Percentiles rank a stretch among this genome's conserved stretches.
Evolutionary conservation across 2,113 vertebrate species (phyloP).

Genomic region (Dasypus novemcinctus): DNA sequence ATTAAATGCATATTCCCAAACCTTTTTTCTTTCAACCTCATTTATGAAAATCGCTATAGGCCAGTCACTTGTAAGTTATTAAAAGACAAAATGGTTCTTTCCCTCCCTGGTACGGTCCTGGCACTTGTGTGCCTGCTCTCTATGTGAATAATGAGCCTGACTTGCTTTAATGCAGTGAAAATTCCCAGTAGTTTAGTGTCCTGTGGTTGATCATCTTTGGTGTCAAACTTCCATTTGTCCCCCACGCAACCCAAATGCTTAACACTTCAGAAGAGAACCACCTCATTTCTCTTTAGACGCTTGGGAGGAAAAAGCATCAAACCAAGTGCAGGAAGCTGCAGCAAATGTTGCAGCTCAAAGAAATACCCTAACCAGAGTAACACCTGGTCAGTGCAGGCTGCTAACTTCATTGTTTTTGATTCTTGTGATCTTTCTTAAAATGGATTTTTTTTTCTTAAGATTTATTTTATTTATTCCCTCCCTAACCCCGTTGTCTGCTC

Average conservation of each 20-base stretch:
- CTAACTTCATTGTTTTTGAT: background rate
- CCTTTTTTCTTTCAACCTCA: slow-evolving; percentile 7
- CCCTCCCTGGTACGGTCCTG: background rate
- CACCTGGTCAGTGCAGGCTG: slow-evolving; percentile 70
- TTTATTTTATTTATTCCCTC: too few relatives aligned
- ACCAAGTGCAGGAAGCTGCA: slow-evolving; percentile 37
- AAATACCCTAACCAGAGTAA: background rate
- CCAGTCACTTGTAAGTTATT: background rate
- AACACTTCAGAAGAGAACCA: slow-evolving; percentile 16
- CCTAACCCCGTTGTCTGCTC: too few relatives aligned
- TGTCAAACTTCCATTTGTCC: slow-evolving; percentile 63
- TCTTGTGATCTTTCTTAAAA: background rate
- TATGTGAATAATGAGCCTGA: background rate
- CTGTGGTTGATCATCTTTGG: background rate
- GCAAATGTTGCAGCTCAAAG: background rate
- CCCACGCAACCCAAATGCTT: slow-evolving; percentile 43
- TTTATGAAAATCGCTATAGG: background rate
- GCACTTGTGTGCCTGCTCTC: background rate
- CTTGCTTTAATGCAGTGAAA: background rate
- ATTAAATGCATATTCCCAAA: slow-evolving; percentile 18
- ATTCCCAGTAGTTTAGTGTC: background rate
- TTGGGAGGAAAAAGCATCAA: background rate
- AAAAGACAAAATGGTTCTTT: background rate
- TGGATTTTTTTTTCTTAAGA: too few relatives aligned
- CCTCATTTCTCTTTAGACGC: slow-evolving; percentile 37